Conservation (phyloP, 2,888 invertebrate species). For the Hemithea aestivaria region DNA sequence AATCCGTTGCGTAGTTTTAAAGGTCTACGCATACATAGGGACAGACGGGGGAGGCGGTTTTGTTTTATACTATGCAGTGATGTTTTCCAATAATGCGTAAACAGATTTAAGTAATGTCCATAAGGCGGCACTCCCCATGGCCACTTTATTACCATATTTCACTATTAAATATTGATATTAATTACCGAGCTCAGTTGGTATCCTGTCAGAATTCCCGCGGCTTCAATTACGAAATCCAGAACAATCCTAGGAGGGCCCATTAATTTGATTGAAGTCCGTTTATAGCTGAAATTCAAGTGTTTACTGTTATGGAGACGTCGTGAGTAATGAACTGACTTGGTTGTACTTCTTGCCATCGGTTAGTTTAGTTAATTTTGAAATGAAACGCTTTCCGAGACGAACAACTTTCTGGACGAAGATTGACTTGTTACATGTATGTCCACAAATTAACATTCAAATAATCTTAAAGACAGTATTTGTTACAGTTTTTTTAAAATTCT, state of each 20-base stretch:
- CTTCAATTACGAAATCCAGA: conserved; percentile 46
- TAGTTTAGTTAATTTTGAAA: conserved; percentile 6
- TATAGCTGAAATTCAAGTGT: conserved; percentile 35
- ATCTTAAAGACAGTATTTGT: no score
- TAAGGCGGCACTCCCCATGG: no score
- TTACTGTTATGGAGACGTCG: conserved; percentile 25
- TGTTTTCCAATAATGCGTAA: no score
- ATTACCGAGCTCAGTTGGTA: conserved; percentile 44
- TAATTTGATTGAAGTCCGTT: conserved; percentile 53
- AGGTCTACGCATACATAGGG: no score
- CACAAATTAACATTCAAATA: no score
- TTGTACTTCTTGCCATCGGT: conserved; percentile 1
- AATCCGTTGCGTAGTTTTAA: no score
- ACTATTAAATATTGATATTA: conserved; percentile 22
- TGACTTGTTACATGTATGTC: no score
- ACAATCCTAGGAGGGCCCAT: conserved; percentile 49
- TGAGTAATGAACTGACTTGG: conserved; percentile 21
- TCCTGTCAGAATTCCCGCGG: conserved; percentile 27
- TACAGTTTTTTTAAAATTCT: no score
- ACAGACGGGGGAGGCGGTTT: no score
- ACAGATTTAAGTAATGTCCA: no score
- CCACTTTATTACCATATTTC: conserved; percentile 11
- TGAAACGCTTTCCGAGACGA: conserved; percentile 7
- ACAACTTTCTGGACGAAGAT: no score
- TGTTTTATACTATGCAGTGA: no score